Conservation (phyloP, 2,888 invertebrate genomes). For the Tipula confusa region DNA sequence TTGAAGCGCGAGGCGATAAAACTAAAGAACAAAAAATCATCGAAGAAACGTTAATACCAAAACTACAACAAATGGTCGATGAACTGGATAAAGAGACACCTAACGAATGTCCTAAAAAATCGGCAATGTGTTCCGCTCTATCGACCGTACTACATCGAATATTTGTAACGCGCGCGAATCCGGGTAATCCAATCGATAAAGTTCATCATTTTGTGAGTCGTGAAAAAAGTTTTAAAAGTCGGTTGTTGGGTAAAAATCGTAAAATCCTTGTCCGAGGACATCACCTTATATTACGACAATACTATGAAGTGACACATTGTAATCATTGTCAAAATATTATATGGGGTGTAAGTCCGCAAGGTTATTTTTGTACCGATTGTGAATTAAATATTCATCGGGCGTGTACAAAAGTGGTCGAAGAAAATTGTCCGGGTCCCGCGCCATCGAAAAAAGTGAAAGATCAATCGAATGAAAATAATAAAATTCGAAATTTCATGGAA, state of each 20-base stretch:
- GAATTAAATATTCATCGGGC: slow-evolving; percentile 79
- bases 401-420: slow-evolving; percentile 75
- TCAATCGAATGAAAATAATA: slow-evolving; percentile 59
- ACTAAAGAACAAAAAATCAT: slow-evolving; percentile 69
- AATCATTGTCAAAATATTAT: slow-evolving; percentile 89
- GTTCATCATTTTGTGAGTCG: slow-evolving; percentile 81
- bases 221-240: slow-evolving; percentile 70
- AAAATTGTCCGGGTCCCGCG: slow-evolving; percentile 72
- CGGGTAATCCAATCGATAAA: slow-evolving; percentile 60
- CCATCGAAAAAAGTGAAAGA: slow-evolving; percentile 54
- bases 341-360: slow-evolving; percentile 95
- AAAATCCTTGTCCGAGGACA: slow-evolving; percentile 80
- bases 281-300: slow-evolving; percentile 81
- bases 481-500: slow-evolving; percentile 69
- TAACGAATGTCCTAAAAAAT: slow-evolving; percentile 60
- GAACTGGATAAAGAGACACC: slow-evolving; percentile 61
- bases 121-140: slow-evolving; percentile 64
- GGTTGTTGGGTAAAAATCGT: slow-evolving; percentile 64
- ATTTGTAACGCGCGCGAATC: slow-evolving; percentile 61
- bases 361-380: slow-evolving; percentile 92
- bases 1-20: slow-evolving; percentile 76
- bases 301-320: slow-evolving; percentile 86
- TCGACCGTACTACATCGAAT: slow-evolving; percentile 76
- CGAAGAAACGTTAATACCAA: slow-evolving; percentile 67
- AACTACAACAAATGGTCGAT: slow-evolving; percentile 63